Conservation (phyloP, 2,888 invertebrate genomes). For the Idaea straminata region DNA sequence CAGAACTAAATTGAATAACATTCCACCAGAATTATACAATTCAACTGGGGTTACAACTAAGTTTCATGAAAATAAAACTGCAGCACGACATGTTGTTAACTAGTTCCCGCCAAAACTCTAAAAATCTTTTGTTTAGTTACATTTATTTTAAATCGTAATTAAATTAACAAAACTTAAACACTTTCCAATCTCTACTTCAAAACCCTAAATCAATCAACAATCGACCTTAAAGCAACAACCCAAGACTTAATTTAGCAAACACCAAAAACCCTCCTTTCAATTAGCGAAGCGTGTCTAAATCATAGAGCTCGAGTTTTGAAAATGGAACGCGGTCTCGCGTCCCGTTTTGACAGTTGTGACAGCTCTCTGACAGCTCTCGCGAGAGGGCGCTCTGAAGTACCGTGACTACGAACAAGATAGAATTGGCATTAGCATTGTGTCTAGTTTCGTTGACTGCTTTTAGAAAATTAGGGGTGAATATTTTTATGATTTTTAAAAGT, state of each 20-base stretch:
- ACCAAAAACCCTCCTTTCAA: not conserved
- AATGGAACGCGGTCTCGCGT: not conserved
- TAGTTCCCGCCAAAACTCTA: too few relatives aligned
- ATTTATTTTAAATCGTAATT: too few relatives aligned
- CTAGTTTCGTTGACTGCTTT: not conserved
- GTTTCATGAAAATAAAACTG: too few relatives aligned
- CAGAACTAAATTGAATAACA: too few relatives aligned
- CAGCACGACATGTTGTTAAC: too few relatives aligned
- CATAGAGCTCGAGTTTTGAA: not conserved
- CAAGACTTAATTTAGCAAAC: not conserved
- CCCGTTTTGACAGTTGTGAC: slow-evolving; percentile 1
- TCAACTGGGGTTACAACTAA: too few relatives aligned
- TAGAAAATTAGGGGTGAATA: not conserved
- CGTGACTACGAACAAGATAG: not conserved
- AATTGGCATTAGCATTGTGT: not conserved
- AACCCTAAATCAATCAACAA: not conserved
- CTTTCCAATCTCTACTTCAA: not conserved
- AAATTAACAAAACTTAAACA: not conserved
- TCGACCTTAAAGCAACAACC: not conserved
- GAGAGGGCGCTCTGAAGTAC: not conserved
- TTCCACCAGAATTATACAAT: too few relatives aligned
- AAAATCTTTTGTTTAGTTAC: too few relatives aligned
- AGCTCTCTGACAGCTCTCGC: not conserved
- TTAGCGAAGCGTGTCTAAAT: not conserved
- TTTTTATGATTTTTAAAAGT: not conserved